Conservation (phyloP, 2,113 vertebrate genomes). For the Hippocampus guttulatus region DNA sequence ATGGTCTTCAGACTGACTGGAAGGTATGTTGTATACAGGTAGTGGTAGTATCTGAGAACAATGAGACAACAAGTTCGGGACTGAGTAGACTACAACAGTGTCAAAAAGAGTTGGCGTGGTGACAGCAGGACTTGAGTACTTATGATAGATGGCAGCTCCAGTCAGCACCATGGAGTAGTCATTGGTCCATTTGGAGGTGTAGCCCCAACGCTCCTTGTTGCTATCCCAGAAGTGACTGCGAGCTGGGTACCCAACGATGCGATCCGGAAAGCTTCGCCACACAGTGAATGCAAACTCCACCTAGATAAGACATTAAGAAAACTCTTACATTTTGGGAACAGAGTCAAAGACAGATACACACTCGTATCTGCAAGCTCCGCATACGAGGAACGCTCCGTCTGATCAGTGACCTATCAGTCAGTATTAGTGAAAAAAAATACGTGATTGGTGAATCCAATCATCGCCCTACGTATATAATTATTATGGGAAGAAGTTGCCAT, state of each 20-base stretch:
- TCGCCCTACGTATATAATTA: too few species aligned
- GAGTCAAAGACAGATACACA: background rate
- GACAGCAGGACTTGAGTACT: slow-evolving; percentile 64
- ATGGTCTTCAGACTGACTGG: slow-evolving; percentile 90
- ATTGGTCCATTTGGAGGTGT: slow-evolving; percentile 99
- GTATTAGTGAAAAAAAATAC: too few species aligned
- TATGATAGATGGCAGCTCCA: slow-evolving; percentile 98
- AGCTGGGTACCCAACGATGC: slow-evolving; percentile 96
- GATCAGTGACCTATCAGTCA: too few species aligned
- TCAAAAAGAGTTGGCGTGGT: background rate
- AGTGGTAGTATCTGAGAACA: slow-evolving; percentile 91
- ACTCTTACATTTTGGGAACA: background rate
- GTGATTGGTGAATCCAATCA: too few species aligned
- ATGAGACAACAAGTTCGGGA: background rate
- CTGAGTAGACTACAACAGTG: background rate
- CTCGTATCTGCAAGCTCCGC: background rate
- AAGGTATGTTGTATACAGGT: slow-evolving; percentile 96
- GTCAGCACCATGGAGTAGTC: slow-evolving; percentile 99
- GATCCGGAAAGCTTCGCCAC: slow-evolving; percentile 97
- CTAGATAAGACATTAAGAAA: slow-evolving; percentile 59
- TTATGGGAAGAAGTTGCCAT: too few species aligned
- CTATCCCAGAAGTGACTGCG: slow-evolving; percentile 99
- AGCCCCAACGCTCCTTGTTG: slow-evolving; percentile 95
- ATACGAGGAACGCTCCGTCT: too few species aligned
- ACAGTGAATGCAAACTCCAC: slow-evolving; percentile 99